Evolutionary conservation across 2,113 vertebrate genomes (phyloP), one percentile per base, ranked within the genome.

Genomic region (Cyphomyrus plagiostoma): DNA sequence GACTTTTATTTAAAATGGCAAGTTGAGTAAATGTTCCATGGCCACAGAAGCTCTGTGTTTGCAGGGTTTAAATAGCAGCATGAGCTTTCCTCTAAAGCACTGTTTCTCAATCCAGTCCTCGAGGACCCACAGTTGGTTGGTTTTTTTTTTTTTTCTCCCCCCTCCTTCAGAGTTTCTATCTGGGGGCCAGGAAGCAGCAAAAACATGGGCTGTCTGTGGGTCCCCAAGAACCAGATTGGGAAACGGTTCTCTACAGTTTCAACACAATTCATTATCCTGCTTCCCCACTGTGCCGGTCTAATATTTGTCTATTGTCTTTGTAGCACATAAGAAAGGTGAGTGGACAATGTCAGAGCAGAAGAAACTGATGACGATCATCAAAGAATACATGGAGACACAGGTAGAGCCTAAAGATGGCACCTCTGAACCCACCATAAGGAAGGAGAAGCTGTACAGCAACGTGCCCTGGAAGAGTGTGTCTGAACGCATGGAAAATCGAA

Each of bases 401-500:
- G 88, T 48, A 6, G 87, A 89, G 46, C 74, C 90, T 15, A 26
- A 26, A 4, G 45, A 0, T 1, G 6, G 8, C 0, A 4, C 13
- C 3, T 15, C 90, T 13, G 11, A 48, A 5, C 52, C 23, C 80
- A 90, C 35, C 70, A 74, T 93, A 21, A 39, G 49, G 53, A 91
- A 90, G 87, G 85, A 92, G 15, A 93, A 93, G 77, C 91, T 96
- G 3, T 95, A 90, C 48, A 90, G 88, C 39, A 91, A 91, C 2
- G 89, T 96, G 2, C 95, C 95, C 1, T 96, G 94, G 95, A 91
- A n/a, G 19, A 30, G 90, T 1, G 93, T 96, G 89, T 91, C 94
- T 26, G 13, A 42, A 2, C 62, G 91, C 77, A 94, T 92, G 58
- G 45, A 91, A 86, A 92, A 88, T n/a, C 91, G 93, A 53, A 85